Base-by-base conservation (phyloP, 2,113 vertebrate genomes). In the Gallinago paraguaiae region DNA sequence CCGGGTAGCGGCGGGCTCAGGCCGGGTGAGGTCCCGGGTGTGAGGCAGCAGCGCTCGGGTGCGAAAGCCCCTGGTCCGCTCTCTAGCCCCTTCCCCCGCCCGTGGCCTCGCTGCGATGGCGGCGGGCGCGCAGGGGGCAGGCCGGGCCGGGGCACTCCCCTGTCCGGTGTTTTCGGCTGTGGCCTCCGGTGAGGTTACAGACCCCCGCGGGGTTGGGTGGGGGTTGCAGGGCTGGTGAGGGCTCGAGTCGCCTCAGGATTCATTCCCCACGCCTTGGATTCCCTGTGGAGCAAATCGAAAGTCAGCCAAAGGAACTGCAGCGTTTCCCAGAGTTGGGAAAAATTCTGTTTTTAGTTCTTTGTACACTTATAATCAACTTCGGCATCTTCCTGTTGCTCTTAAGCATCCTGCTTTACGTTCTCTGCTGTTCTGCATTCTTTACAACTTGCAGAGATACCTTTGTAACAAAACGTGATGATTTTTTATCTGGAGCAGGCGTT, bases 61-160 rank as follows among this genome's bases (percentile, higher is more conserved):
- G 6, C 4, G 69, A 31, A 7, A 20, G 22, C 22, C 13, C 6
- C 14, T 5, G 53, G 48, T 31, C 9, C 8, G 2, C 20, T 9
- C 8, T 27, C 12, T 43, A 2, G 0, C 3, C 3, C 3, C 8
- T 5, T 3, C 53, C 9, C 20, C 15, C 16, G 4, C 13, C 3
- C 3, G 69, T 10, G 54, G 41, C 61, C 7, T 57, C 14, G 14
- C 46, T 20, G 65, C 35, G 5, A 2, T 3, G 14, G 27, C 28
- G 10, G 75, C 15, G 15, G 59, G 60, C 6, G 18, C 22, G 46
- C 41, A 2, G 63, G 67, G 3, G 37, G 35, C 2, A 8, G 23
- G 2, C 10, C 6, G 37, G 84, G 17, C 15, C 6, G 16, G 1
- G 13, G 17, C 17, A 3, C 10, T 7, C 1, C 11, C 2, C 30